phyloP scores from a whole-genome alignment of 2,113 vertebrate genomes.

The Oryctolagus cuniculus region mOryCun1.1 NC_091442.1:89694001-89694500 shows the following conservation, averaged over 20 bases:
- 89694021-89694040: too few relatives aligned
- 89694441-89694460: too few relatives aligned
- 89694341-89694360: neutral
- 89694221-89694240: neutral
- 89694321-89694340: neutral
- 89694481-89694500: too few relatives aligned
- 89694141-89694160: neutral
- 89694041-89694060: neutral
- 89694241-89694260: neutral
- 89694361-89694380: too few relatives aligned
- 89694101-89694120: neutral
- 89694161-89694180: neutral
- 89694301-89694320: neutral
- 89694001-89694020: neutral
- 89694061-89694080: neutral
- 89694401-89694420: too few relatives aligned
- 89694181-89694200: neutral
- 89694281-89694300: neutral
- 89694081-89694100: neutral
- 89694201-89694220: neutral
- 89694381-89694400: too few relatives aligned
- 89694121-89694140: neutral
- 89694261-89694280: neutral
- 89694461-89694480: too few relatives aligned
- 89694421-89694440: too few relatives aligned